phyloP scores from a whole-genome alignment of 1,140 invertebrate genomes.

The Theocolax elegans region DNA sequence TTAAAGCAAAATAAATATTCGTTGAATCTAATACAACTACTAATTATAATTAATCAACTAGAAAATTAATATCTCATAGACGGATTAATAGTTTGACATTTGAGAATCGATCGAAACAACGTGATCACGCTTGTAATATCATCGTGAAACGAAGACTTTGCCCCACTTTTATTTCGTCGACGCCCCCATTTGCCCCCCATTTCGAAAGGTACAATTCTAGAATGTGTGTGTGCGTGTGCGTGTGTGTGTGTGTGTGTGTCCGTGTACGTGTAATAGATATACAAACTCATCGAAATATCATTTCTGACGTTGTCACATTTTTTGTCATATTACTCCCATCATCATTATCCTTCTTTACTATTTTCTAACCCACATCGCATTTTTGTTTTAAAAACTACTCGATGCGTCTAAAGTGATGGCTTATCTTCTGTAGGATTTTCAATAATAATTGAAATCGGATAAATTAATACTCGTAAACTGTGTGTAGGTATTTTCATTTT shows the following conservation, averaged over 20 bases:
- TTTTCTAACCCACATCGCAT: constrained; percentile 39
- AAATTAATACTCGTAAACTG: constrained; percentile 66
- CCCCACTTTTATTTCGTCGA: constrained; percentile 1
- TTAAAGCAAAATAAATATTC: too few relatives aligned
- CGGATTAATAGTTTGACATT: too few relatives aligned
- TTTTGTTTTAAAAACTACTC: constrained; percentile 51
- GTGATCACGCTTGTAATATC: not conserved
- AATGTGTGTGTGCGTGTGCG: too few relatives aligned
- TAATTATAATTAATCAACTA: too few relatives aligned
- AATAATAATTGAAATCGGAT: constrained; percentile 65
- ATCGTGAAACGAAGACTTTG: constrained; percentile 3
- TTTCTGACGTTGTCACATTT: too few relatives aligned
- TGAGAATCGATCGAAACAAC: constrained; percentile 17
- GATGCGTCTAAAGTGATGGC: constrained; percentile 60
- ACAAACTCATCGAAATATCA: constrained; percentile 20
- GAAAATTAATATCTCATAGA: too few relatives aligned
- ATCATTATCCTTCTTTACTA: constrained; percentile 8
- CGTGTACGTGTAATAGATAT: too few relatives aligned
- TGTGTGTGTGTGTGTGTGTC: too few relatives aligned
- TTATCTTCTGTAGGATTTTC: constrained; percentile 59
- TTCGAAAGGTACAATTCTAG: constrained; percentile 30
- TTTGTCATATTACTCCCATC: constrained; percentile 14
- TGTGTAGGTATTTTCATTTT: constrained; percentile 54
- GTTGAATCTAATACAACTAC: too few relatives aligned
- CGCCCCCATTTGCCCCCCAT: not conserved